Evolutionary conservation across 2,797 vertebrate species (phyloP).

Genomic region (Cossypha polioptera): DNA sequence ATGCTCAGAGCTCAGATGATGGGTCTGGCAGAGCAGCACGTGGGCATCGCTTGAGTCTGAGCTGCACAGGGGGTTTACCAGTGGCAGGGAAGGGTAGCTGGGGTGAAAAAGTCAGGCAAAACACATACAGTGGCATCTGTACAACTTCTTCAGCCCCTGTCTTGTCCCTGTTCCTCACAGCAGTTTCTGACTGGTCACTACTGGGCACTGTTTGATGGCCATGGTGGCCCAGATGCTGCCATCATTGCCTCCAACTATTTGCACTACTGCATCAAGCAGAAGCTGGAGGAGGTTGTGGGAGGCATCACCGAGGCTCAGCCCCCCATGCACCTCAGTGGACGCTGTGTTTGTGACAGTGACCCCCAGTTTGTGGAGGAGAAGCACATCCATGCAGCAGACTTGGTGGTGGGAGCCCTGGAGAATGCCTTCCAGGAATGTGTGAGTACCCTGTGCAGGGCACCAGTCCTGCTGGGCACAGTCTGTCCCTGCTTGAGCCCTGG

Average conservation of each 20-base stretch:
- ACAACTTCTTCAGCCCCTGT: not conserved
- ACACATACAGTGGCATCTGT: accelerated
- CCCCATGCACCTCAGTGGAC: slow-evolving; percentile 74
- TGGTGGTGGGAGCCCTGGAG: slow-evolving; percentile 79
- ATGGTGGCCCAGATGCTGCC: slow-evolving; percentile 74
- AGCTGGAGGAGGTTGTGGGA: slow-evolving; percentile 74
- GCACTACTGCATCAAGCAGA: slow-evolving; percentile 78
- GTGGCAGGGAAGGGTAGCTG: not conserved
- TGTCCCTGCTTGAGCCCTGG: not conserved
- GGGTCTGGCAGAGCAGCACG: not conserved
- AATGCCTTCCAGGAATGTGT: slow-evolving; percentile 79
- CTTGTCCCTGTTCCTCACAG: not conserved
- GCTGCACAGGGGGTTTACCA: not conserved
- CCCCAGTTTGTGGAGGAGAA: slow-evolving; percentile 78
- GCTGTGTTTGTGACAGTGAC: slow-evolving; percentile 70
- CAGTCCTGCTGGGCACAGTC: not conserved
- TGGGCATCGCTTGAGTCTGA: not conserved
- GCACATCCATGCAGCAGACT: slow-evolving; percentile 63
- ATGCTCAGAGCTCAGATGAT: not conserved
- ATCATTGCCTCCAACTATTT: slow-evolving; percentile 77
- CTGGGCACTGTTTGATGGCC: slow-evolving; percentile 81
- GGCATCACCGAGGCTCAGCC: slow-evolving; percentile 57
- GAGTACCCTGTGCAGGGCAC: slow-evolving; percentile 10
- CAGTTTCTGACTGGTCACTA: slow-evolving; percentile 75
- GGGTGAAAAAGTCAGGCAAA: not conserved